phyloP scores from a whole-genome alignment of 1,140 invertebrate genomes.

The Ceratosolen solmsi region DNA sequence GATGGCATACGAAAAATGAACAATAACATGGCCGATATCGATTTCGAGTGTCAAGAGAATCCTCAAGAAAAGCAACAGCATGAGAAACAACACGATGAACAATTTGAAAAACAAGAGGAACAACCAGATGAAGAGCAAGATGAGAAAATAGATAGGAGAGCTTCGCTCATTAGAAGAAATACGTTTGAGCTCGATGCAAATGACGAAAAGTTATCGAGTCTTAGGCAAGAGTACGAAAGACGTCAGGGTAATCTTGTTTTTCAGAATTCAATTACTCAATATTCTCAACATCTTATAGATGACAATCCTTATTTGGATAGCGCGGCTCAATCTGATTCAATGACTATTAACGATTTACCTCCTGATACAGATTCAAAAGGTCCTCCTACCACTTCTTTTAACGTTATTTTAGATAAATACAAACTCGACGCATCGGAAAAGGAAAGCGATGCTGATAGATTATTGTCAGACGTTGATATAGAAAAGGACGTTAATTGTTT shows the following conservation, averaged over 20 bases:
- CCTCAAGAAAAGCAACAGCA: background rate
- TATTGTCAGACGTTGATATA: background rate
- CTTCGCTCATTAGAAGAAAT: conserved; percentile 71
- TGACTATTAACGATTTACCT: background rate
- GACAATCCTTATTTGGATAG: conserved; percentile 59
- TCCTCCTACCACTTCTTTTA: background rate
- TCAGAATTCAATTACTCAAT: conserved; percentile 77
- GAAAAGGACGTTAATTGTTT: background rate
- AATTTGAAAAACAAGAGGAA: conserved; percentile 4
- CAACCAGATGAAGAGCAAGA: conserved; percentile 20
- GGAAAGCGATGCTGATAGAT: conserved; percentile 49
- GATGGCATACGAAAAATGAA: conserved; percentile 26
- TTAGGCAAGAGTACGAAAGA: conserved; percentile 74
- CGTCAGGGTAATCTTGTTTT: conserved; percentile 76
- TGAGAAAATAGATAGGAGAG: conserved; percentile 57
- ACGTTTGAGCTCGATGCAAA: conserved; percentile 74
- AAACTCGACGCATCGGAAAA: conserved; percentile 56
- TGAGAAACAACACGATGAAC: conserved; percentile 30
- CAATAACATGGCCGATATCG: background rate
- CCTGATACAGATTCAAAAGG: background rate
- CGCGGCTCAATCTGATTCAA: background rate
- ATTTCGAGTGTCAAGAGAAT: background rate
- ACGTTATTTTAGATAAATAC: conserved; percentile 55
- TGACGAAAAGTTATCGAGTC: conserved; percentile 63
- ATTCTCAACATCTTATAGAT: conserved; percentile 72